Percentiles rank a stretch among this genome's conserved stretches.
Conservation (phyloP, 2,113 vertebrate genomes). For the Turdus rufiventris region DNA sequence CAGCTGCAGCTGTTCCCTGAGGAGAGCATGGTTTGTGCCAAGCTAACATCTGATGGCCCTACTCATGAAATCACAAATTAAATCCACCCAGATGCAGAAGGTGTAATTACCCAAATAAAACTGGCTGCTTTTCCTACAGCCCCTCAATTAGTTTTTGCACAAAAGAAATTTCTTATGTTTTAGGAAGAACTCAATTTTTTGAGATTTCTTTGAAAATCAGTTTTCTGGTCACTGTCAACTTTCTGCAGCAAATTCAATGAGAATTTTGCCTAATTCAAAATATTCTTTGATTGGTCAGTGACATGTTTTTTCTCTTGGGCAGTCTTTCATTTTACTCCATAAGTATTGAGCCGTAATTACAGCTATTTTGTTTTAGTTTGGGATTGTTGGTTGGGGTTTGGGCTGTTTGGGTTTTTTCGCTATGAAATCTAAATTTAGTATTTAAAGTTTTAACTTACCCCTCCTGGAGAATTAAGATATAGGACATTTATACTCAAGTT, state of each 20-base stretch:
- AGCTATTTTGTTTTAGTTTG: not conserved
- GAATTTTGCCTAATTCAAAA: not conserved
- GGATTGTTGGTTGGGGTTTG: not conserved
- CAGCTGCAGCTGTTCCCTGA: not conserved
- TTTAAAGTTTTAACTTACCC: not conserved
- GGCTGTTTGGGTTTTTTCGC: not conserved
- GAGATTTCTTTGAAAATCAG: not conserved
- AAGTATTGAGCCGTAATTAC: not conserved
- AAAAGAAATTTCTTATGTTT: not conserved
- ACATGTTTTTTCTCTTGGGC: not conserved
- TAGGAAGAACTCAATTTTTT: not conserved
- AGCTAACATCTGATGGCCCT: not conserved
- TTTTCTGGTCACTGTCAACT: not conserved
- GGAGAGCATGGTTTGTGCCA: not conserved
- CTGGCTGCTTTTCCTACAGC: not conserved
- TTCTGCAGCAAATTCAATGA: not conserved
- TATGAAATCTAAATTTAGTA: not conserved
- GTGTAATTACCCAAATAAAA: not conserved
- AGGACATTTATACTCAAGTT: not conserved
- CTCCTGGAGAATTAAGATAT: not conserved
- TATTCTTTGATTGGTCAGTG: not conserved
- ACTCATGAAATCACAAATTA: not conserved
- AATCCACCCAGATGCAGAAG: not conserved
- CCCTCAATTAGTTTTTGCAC: not conserved
- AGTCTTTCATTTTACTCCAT: not conserved